Base-by-base conservation (phyloP, 2,113 vertebrate genomes). In the Machaerirhynchus nigripectus region DNA sequence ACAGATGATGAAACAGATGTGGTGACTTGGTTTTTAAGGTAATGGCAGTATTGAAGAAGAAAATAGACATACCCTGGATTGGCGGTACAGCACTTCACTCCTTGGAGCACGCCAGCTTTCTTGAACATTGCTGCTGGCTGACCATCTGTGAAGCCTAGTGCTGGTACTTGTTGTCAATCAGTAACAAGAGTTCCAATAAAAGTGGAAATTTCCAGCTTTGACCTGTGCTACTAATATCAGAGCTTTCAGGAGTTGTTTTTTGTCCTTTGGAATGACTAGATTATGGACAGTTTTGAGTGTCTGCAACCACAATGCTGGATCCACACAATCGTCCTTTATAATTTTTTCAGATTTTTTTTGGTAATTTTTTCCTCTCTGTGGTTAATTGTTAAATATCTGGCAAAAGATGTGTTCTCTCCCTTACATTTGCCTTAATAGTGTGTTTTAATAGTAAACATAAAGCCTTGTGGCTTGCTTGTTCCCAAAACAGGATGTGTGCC, bases 61-160 rank as follows among this genome's bases (percentile, higher is more conserved):
- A 67, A 64, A 57, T 0, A 1, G 53, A 13, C 49, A 5, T 60
- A 23, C 5, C 27, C 22, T 27, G 15, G 13, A 5, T 23, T 67
- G 39, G 79, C 39, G 55, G 18, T 59, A 19, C 15, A 76, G 71
- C 21, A 17, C 55, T 42, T 73, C 4, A 16, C 19, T 71, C 63
- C 67, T 35, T 52, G 53, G 22, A 69, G 30, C 37, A 6, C 53
- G 40, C 42, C 37, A 53, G 0, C 64, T 78, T 64, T 71, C 50
- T 61, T 73, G 49, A 75, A 26, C 3, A 0, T 61, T 88, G 71
- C 60, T 75, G 73, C 39, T 61, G 50, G 37, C 74, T 93, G 84
- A n/a, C 76, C 85, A 83, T 82, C 50, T 87, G 61, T 91, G 69
- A 94, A 94, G 69, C 39, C 31, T 61, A 50, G 26, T 92, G 39